phyloP scores from a whole-genome alignment of 2,113 vertebrate species.

The Sminthopsis crassicaudata region DNA sequence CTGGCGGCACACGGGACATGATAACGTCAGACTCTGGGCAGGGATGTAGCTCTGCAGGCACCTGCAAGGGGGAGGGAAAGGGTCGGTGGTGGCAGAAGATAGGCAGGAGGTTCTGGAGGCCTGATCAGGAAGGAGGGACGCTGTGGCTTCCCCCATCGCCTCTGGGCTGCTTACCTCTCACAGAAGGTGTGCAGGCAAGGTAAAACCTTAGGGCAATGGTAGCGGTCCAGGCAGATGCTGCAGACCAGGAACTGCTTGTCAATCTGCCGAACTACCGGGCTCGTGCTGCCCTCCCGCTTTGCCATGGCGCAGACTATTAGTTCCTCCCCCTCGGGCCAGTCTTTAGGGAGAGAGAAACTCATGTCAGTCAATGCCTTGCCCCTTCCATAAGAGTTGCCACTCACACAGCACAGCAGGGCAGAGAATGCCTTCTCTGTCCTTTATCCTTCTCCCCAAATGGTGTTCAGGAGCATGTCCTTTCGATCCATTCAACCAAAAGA shows the following conservation, averaged over 20 bases:
- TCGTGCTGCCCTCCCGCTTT: slow-evolving; percentile 88
- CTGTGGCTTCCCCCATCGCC: neutral
- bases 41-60: slow-evolving; percentile 97
- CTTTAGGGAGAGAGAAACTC: slow-evolving; percentile 49
- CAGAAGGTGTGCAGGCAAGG: slow-evolving; percentile 98
- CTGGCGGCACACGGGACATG: slow-evolving; percentile 95
- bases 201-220: slow-evolving; percentile 89
- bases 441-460: neutral
- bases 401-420: neutral
- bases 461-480: neutral
- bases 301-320: slow-evolving; percentile 85
- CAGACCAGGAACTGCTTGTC: slow-evolving; percentile 98
- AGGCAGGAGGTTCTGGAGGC: neutral
- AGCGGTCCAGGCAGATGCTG: slow-evolving; percentile 96
- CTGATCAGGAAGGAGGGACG: neutral
- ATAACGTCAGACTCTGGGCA: slow-evolving; percentile 93
- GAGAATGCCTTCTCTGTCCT: neutral
- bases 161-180: slow-evolving; percentile 87
- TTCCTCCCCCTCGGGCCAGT: slow-evolving; percentile 54
- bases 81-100: neutral
- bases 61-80: slow-evolving; percentile 79
- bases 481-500: neutral
- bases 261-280: slow-evolving; percentile 95
- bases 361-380: neutral
- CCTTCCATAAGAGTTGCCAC: neutral